phyloP scores from a whole-genome alignment of 1,140 invertebrate genomes.

The Platyscapa corneri region DNA sequence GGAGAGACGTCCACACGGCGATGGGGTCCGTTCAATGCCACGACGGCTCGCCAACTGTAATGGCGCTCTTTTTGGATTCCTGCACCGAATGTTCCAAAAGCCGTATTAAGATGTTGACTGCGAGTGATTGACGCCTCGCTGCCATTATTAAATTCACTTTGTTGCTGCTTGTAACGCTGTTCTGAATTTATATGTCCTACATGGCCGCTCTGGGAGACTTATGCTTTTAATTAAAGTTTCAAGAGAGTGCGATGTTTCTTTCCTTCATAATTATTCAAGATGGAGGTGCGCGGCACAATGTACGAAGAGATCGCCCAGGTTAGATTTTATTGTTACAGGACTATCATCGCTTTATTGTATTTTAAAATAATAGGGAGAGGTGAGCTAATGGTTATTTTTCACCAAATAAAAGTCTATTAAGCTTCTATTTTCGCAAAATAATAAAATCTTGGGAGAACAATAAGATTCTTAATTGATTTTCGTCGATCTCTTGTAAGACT shows the following conservation, averaged over 20 bases:
- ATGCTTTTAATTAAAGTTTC: neutral
- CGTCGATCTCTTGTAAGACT: neutral
- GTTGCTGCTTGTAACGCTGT: neutral
- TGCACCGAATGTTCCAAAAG: no score
- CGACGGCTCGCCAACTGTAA: neutral
- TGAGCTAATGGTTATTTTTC: neutral
- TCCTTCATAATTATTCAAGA: neutral
- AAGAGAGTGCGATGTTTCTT: neutral
- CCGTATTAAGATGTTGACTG: neutral
- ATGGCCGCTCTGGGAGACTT: neutral
- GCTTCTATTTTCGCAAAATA: neutral
- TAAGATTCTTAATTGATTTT: conserved; percentile 34
- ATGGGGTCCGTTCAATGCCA: neutral
- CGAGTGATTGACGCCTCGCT: neutral
- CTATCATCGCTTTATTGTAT: neutral
- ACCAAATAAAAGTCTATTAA: conserved; percentile 11
- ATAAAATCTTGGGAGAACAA: neutral
- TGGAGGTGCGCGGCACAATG: neutral
- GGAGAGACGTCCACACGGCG: neutral
- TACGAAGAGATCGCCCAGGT: neutral
- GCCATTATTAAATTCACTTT: neutral
- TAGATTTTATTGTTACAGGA: neutral
- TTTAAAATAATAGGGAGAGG: neutral
- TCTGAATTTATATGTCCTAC: neutral
- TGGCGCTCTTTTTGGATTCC: no score